Conservation (phyloP, 2,888 invertebrate genomes). For the Amorpha juglandis region DNA sequence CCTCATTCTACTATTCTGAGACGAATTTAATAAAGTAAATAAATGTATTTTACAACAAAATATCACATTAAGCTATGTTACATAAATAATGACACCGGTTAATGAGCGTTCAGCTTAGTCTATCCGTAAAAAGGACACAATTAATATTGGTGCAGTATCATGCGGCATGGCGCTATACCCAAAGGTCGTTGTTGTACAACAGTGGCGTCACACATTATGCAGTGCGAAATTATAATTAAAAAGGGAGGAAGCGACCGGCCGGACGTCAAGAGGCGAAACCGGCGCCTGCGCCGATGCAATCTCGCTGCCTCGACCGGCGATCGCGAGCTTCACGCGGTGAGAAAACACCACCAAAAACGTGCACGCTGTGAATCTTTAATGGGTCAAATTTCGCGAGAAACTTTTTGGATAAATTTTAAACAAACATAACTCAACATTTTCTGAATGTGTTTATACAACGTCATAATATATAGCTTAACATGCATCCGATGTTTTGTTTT, state of each 20-base stretch:
- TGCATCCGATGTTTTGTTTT: neutral
- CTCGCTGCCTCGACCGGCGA: slow-evolving; percentile 55
- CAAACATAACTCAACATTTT: slow-evolving; percentile 8
- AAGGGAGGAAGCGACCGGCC: slow-evolving; percentile 75
- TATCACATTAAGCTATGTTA: neutral
- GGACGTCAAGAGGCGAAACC: slow-evolving; percentile 68
- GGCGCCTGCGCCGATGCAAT: slow-evolving; percentile 71
- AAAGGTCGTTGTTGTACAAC: slow-evolving; percentile 31
- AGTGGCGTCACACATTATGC: slow-evolving; percentile 43
- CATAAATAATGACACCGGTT: neutral
- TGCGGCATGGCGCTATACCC: neutral
- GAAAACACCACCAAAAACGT: slow-evolving; percentile 66
- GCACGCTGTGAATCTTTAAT: slow-evolving; percentile 66
- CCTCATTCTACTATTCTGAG: no score
- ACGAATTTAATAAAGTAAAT: no score
- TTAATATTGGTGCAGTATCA: neutral
- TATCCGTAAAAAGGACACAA: neutral
- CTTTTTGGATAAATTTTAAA: slow-evolving; percentile 7
- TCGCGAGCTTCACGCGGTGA: slow-evolving; percentile 54
- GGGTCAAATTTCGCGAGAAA: slow-evolving; percentile 40
- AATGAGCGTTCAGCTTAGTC: neutral
- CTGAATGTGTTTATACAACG: neutral
- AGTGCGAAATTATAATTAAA: slow-evolving; percentile 73
- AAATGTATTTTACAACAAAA: no score
- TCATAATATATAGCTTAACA: neutral